Evolutionary conservation across 2,113 vertebrate genomes (phyloP).

Genomic region (Oceanodroma tethys): DNA sequence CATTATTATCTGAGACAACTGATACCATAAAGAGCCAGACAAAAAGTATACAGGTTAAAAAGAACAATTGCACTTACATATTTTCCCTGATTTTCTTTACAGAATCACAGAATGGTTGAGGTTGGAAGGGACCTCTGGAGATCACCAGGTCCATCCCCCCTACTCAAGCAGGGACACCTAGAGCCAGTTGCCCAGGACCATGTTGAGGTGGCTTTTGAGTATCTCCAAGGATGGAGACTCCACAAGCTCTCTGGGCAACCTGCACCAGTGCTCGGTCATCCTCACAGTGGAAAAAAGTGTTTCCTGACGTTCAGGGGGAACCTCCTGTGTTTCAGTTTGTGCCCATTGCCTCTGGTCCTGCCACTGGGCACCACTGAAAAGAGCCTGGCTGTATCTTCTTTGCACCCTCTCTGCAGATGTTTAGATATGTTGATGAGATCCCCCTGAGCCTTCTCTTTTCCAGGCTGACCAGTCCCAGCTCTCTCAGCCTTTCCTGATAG

Average conservation of each 20-base stretch:
- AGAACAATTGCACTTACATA: not conserved
- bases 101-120: not conserved
- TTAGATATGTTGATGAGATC: not conserved
- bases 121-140: not conserved
- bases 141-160: not conserved
- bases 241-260: not conserved
- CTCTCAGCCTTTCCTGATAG: not conserved
- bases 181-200: not conserved
- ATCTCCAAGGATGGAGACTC: not conserved
- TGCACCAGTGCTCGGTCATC: accelerated
- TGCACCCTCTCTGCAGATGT: not conserved
- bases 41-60: not conserved
- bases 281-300: not conserved
- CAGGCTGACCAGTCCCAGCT: not conserved
- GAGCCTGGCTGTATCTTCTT: not conserved
- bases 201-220: not conserved
- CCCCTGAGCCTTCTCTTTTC: not conserved
- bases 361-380: not conserved
- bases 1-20: not conserved
- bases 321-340: not conserved
- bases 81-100: not conserved
- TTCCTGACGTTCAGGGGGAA: not conserved
- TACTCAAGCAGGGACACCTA: not conserved
- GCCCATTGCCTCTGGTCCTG: not conserved
- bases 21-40: not conserved